These are phyloP conservation scores for Drosophila helvetica DNA, from an alignment of 2,888 invertebrate species.

Conservation along the genomic window DNA sequence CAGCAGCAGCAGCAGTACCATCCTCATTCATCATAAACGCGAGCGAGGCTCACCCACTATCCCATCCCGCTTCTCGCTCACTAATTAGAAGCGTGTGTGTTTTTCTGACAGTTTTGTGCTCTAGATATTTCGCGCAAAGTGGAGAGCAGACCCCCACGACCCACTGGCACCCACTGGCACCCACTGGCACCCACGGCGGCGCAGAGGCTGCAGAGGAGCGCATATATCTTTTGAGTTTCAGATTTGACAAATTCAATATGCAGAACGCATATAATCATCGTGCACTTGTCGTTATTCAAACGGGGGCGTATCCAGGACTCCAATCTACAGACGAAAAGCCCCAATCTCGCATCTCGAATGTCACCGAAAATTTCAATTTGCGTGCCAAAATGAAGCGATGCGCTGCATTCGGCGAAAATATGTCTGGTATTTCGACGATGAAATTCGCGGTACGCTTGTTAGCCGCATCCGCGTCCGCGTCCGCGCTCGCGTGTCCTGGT, in stretches of 20 bases:
- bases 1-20: slow-evolving; percentile 15
- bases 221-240: neutral
- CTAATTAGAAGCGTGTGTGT: slow-evolving; percentile 20
- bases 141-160: neutral
- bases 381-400: slow-evolving; percentile 8
- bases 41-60: slow-evolving; percentile 19
- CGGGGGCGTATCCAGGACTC: neutral
- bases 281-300: neutral
- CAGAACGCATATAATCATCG: slow-evolving; percentile 5
- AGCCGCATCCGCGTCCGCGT: neutral
- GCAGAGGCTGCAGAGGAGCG: neutral
- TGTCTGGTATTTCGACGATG: slow-evolving; percentile 26
- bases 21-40: slow-evolving; percentile 60
- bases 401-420: slow-evolving; percentile 11
- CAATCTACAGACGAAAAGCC: neutral
- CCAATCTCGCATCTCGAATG: slow-evolving; percentile 13
- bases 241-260: slow-evolving; percentile 32
- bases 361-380: slow-evolving; percentile 19
- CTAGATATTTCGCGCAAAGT: neutral
- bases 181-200: neutral
- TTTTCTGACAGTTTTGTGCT: slow-evolving; percentile 10
- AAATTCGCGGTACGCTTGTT: slow-evolving; percentile 52
- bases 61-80: neutral
- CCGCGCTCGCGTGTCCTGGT: slow-evolving; percentile 3
- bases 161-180: neutral